A percentile compares a stretch with the other conserved stretches of the same genome.
Conservation (phyloP, 2,113 vertebrate genomes). For the Todiramphus chloris region DNA sequence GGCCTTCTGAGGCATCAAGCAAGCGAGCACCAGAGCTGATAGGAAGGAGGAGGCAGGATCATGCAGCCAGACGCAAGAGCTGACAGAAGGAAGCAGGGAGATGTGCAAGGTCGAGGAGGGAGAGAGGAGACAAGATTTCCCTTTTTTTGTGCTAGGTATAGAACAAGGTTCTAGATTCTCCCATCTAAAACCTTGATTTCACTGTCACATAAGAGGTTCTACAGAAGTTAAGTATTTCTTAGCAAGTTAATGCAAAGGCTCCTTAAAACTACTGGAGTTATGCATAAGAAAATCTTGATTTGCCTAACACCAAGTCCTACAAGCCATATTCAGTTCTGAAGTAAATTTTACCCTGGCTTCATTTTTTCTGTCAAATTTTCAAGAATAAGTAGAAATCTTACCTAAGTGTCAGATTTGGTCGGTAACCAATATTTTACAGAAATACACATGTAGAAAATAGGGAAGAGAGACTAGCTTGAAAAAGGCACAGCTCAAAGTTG, state of each 20-base stretch:
- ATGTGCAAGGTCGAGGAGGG: neutral
- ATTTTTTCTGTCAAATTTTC: neutral
- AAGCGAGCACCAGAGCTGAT: neutral
- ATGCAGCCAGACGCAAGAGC: neutral
- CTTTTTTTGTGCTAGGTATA: neutral
- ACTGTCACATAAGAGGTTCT: neutral
- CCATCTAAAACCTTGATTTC: neutral
- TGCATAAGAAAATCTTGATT: neutral
- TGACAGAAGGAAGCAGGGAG: neutral
- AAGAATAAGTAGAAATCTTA: conserved; percentile 9
- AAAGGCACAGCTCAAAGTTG: neutral
- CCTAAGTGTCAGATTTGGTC: conserved; percentile 20
- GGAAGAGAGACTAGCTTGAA: neutral
- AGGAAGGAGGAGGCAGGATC: neutral
- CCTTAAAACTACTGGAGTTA: neutral
- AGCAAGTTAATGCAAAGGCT: neutral
- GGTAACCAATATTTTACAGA: conserved; percentile 19
- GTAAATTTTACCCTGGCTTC: neutral
- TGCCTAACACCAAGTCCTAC: neutral
- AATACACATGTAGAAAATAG: conserved; percentile 7
- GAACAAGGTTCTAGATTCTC: neutral
- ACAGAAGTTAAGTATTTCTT: neutral
- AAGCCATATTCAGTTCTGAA: neutral
- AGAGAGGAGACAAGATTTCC: neutral
- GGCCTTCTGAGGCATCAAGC: neutral